These are phyloP conservation scores for Phataginus tricuspis DNA, from an alignment of 2,797 vertebrate species.

Conservation along the genomic window DNA sequence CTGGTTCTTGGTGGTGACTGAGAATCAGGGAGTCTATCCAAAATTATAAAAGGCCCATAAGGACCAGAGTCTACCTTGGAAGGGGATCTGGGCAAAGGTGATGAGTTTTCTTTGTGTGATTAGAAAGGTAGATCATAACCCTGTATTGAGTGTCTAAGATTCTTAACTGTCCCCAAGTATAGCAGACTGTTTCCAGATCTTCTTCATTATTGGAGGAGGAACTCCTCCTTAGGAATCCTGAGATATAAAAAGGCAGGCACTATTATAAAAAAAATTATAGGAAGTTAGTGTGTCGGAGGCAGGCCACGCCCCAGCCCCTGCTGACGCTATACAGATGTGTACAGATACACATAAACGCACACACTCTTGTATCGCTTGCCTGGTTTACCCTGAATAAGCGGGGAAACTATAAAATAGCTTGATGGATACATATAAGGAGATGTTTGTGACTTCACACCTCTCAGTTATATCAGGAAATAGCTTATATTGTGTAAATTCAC, in stretches of 20 bases:
- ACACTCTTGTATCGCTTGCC: not conserved
- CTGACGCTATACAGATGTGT: not conserved
- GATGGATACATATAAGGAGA: not conserved
- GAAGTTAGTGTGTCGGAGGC: not conserved
- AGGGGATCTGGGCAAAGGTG: not conserved
- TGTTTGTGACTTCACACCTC: not conserved
- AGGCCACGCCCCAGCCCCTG: not conserved
- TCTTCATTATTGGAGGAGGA: constrained; percentile 1
- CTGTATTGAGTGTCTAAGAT: not conserved
- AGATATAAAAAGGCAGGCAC: not conserved
- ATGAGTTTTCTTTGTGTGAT: constrained; percentile 7
- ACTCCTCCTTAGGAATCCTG: not conserved
- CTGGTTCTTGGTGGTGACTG: not conserved
- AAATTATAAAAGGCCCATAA: not conserved
- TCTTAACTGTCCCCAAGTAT: not conserved
- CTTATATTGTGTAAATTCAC: not conserved
- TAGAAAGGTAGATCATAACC: not conserved
- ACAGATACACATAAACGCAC: not conserved
- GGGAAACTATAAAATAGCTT: not conserved
- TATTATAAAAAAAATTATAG: not conserved
- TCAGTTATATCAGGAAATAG: not conserved
- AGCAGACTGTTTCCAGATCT: not conserved
- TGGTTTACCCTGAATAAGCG: not conserved
- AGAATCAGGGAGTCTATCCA: not conserved
- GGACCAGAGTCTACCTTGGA: not conserved